Evolutionary conservation across 2,797 vertebrate genomes (phyloP).

Genomic region (Arvicola amphibius): DNA sequence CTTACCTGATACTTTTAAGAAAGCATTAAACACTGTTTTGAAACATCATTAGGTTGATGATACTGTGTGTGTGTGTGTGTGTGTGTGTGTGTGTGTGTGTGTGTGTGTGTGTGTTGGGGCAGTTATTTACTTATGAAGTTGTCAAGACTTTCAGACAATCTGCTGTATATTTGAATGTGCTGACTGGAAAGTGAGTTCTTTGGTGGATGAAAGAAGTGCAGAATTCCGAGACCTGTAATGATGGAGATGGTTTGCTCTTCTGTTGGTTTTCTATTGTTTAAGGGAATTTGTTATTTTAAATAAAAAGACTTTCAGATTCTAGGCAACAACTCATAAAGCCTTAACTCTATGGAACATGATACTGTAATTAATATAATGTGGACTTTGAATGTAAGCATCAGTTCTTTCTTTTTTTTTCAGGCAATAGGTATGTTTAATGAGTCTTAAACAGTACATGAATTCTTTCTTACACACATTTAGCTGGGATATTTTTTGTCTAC

Average conservation of each 20-base stretch:
- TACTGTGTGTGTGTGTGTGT: not conserved
- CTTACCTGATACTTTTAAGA: not conserved
- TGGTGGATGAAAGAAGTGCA: not conserved
- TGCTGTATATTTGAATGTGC: constrained; percentile 21
- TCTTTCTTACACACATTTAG: constrained; percentile 26
- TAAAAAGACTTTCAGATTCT: constrained; percentile 58
- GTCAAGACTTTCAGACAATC: not conserved
- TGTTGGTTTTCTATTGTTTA: constrained; percentile 55
- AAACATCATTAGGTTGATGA: constrained; percentile 24
- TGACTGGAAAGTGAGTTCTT: not conserved
- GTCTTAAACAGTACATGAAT: too few relatives aligned
- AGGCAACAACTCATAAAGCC: constrained; percentile 57
- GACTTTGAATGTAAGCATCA: constrained; percentile 72
- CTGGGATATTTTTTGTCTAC: constrained; percentile 49
- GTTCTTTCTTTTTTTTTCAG: constrained; percentile 39
- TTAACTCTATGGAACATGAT: constrained; percentile 55
- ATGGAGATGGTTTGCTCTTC: constrained; percentile 47
- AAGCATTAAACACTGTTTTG: constrained; percentile 21
- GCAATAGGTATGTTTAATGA: too few relatives aligned
- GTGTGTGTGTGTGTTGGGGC: not conserved
- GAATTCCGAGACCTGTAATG: constrained; percentile 36
- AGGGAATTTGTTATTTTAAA: constrained; percentile 56
- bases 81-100: not conserved
- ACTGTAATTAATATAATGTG: constrained; percentile 73
- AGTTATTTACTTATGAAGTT: not conserved